phyloP scores from a whole-genome alignment of 2,113 vertebrate species.

The Aix galericulata region DNA sequence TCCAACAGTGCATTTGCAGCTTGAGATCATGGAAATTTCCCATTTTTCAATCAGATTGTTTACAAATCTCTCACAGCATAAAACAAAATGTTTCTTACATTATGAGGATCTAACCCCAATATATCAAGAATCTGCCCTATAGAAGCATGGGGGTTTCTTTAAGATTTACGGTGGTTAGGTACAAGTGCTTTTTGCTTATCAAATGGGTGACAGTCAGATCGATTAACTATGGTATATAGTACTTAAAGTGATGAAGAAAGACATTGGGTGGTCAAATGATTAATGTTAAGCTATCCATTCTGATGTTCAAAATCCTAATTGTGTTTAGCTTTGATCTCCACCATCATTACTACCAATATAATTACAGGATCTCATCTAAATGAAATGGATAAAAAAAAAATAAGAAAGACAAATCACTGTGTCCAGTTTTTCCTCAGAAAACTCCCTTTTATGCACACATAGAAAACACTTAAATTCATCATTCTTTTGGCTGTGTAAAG shows the following conservation, averaged over 20 bases:
- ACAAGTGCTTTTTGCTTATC: constrained; percentile 25
- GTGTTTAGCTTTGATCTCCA: constrained; percentile 17
- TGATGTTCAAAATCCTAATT: constrained; percentile 24
- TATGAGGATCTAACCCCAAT: background rate
- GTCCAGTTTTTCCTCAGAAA: background rate
- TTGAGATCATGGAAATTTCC: background rate
- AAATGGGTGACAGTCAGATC: constrained; percentile 34
- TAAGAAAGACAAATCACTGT: background rate
- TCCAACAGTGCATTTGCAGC: background rate
- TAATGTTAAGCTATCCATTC: constrained; percentile 46
- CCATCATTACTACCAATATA: background rate
- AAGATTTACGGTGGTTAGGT: constrained; percentile 12
- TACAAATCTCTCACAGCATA: background rate
- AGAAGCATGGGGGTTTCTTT: background rate
- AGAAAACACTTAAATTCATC: background rate
- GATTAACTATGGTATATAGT: constrained; percentile 50
- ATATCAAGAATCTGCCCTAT: background rate
- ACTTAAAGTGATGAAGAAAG: constrained; percentile 61
- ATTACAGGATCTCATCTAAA: constrained; percentile 26
- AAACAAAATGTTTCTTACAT: background rate
- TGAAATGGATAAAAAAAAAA: background rate
- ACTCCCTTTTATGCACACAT: background rate
- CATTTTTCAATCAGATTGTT: background rate
- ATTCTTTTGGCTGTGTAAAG: constrained; percentile 17
- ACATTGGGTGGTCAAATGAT: constrained; percentile 46